Conservation (phyloP, 2,797 vertebrate species). For the Poeciliopsis paucimaculata region DNA sequence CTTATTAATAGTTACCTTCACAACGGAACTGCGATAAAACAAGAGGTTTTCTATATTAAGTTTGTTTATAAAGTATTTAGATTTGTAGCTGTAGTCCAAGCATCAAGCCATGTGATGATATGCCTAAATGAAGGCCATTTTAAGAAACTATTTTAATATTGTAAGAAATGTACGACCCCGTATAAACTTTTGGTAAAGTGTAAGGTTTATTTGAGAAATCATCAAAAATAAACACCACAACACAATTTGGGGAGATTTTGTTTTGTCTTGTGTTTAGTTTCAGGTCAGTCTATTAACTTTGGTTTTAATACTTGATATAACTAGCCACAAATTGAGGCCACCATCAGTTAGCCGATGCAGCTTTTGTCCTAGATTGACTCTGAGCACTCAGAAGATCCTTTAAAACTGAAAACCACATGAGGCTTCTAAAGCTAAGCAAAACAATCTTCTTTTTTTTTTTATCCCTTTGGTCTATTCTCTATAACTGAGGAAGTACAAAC, state of each 20-base stretch:
- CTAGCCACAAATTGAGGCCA: neutral
- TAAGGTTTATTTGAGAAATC: neutral
- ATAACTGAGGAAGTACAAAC: conserved; percentile 74
- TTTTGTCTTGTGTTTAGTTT: neutral
- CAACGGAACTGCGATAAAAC: neutral
- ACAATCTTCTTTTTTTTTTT: conserved; percentile 45
- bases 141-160: neutral
- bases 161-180: neutral
- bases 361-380: conserved; percentile 42
- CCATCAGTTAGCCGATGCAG: neutral
- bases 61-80: neutral
- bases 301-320: conserved; percentile 1
- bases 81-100: conserved; percentile 5
- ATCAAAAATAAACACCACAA: neutral
- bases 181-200: neutral
- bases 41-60: neutral
- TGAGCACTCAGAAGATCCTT: conserved; percentile 53
- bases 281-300: neutral
- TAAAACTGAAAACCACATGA: conserved; percentile 57
- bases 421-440: conserved; percentile 54
- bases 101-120: neutral
- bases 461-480: conserved; percentile 32
- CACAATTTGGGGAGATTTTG: neutral
- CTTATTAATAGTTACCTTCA: neutral
- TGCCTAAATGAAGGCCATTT: neutral